Percentiles rank a stretch among this genome's conserved stretches.
These are phyloP conservation scores for Hybognathus amarus DNA, from an alignment of 2,797 vertebrate species.

Conservation along the genomic window DNA sequence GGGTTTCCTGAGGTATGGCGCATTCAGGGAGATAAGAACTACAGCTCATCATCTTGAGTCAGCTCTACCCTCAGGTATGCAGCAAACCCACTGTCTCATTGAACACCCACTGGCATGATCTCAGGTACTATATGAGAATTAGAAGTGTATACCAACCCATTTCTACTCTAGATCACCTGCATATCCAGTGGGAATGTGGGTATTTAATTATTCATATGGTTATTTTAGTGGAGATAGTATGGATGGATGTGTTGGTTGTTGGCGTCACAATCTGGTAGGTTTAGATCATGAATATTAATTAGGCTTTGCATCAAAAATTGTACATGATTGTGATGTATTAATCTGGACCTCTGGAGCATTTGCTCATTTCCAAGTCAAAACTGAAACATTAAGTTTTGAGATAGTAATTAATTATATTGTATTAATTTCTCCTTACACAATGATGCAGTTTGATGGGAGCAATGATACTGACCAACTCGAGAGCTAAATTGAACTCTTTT, in stretches of 20 bases:
- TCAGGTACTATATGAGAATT: not conserved
- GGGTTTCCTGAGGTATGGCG: constrained; percentile 43
- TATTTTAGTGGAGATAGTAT: not conserved
- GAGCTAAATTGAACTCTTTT: not conserved
- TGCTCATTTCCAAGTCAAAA: not conserved
- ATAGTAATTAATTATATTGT: not conserved
- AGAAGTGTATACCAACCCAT: not conserved
- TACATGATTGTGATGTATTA: not conserved
- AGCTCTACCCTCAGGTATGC: constrained; percentile 21
- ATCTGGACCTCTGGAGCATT: not conserved
- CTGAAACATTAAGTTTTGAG: not conserved
- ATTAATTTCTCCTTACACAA: not conserved
- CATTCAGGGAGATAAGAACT: constrained; percentile 48
- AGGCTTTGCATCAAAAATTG: not conserved
- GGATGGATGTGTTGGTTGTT: not conserved
- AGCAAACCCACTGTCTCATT: not conserved
- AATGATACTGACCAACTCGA: not conserved
- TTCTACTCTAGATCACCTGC: not conserved
- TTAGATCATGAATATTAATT: not conserved
- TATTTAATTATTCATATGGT: constrained; percentile 1
- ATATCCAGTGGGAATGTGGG: not conserved
- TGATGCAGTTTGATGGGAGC: not conserved
- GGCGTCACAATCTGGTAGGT: not conserved
- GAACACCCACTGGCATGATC: constrained; percentile 4
- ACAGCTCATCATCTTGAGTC: constrained; percentile 44